Percentiles rank a stretch among this genome's conserved stretches.
Evolutionary conservation across 30 jellyfish, hydroid and myxozoan species (phyloP).

Genomic region (Aurelia sp.): DNA sequence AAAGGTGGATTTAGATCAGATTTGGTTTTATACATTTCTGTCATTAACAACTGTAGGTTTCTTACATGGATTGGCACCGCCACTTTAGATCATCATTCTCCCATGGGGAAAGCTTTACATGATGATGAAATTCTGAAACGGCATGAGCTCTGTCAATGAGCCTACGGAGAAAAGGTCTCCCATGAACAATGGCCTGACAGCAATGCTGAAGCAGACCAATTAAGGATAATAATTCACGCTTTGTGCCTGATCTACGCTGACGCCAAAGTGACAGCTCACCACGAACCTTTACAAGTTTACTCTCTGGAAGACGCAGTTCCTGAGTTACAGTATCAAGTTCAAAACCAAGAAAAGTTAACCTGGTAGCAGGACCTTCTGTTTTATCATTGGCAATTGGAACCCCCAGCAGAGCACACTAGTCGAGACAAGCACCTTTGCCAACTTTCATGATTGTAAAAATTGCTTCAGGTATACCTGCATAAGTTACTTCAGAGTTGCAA

Average conservation of each 20-base stretch:
- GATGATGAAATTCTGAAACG: conserved; percentile 38
- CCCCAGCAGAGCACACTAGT: conserved; percentile 50
- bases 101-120: conserved; percentile 22
- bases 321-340: conserved; percentile 41
- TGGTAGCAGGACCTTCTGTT: too few relatives aligned
- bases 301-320: too few relatives aligned
- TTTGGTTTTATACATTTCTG: conserved; percentile 41
- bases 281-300: too few relatives aligned
- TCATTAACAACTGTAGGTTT: conserved; percentile 50
- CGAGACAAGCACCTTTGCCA: too few relatives aligned
- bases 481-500: too few relatives aligned
- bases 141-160: conserved; percentile 60
- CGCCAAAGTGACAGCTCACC: too few relatives aligned
- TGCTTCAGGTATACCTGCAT: too few relatives aligned
- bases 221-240: too few relatives aligned
- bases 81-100: conserved; percentile 71
- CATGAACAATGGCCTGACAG: conserved; percentile 57
- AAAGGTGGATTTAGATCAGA: too few relatives aligned
- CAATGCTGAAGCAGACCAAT: conserved; percentile 60
- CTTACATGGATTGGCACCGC: conserved; percentile 61
- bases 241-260: too few relatives aligned
- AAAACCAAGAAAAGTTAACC: too few relatives aligned
- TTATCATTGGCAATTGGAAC: conserved; percentile 62
- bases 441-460: too few relatives aligned
- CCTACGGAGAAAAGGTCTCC: conserved; percentile 20